Base-by-base conservation (phyloP, 2,797 vertebrate genomes). In the Mormyrops boulengeri region DNA sequence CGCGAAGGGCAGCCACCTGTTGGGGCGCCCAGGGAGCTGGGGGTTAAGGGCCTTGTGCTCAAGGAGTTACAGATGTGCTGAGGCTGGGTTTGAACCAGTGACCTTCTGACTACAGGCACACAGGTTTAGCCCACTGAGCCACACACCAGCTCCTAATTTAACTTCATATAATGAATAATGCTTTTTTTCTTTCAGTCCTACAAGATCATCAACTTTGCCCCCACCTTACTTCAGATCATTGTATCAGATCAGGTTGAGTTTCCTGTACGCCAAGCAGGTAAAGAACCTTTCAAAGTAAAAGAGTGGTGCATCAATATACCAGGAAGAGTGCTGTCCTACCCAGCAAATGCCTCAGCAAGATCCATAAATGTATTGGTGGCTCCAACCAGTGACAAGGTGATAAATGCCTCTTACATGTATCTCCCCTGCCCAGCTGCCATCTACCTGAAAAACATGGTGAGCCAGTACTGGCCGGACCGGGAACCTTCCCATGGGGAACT, bases 371-470 rank as follows among this genome's bases (percentile, higher is more conserved):
- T 50, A 22, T 19, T 50, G n/a, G 41, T 50, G 19, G 80, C 80
- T 49, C 41, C n/a, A 49, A n/a, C 41, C 17, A 49, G 14, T 85
- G 8, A 1, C n/a, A 47, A 50, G 82, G 82, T 22, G 44, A 49
- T 85, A 19, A 30, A 80, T 19, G 5, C 14, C 17, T 80, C 14
- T 4, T 90, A 17, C 87, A 88, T 89, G 44, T 26, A 57, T 89
- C 26, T 85, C 1, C 69, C 88, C 19, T 73, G 47, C 91, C 88
- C 87, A 99, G 98, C 98, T 91, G 98, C 98, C 88, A 99, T 99
- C 94, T 99, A 99, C 94, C 94, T 99, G 95, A 99, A 99, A 96
- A 99, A 99, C 95, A 99, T 99, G 98, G 97, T 99, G 92, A 97
- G 97, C 5, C 98, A 99, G 94, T 99, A 99, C 93, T 99, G 98